Conservation (phyloP, 1,140 invertebrate species). For the Tribolium castaneum region DNA sequence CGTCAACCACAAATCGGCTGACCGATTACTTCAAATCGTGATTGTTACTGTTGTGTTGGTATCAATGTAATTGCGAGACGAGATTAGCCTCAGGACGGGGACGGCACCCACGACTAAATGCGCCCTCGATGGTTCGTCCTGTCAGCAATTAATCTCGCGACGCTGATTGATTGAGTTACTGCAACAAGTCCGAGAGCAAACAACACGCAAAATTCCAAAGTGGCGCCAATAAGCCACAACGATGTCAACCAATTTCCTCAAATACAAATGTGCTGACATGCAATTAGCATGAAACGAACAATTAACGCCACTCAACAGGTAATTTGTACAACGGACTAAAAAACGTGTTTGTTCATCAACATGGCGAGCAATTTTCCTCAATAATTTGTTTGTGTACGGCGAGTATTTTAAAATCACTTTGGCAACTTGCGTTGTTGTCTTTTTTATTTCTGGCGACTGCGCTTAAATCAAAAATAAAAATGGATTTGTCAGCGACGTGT, state of each 20-base stretch:
- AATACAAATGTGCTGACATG: slow-evolving; percentile 7
- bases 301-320: slow-evolving; percentile 12
- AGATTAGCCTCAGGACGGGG: slow-evolving; percentile 15
- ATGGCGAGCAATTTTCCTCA: not conserved
- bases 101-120: slow-evolving; percentile 5
- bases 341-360: not conserved
- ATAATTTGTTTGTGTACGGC: not conserved
- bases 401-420: not conserved
- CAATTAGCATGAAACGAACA: not conserved
- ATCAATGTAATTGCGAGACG: slow-evolving; percentile 46
- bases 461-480: not conserved
- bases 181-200: not conserved
- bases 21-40: slow-evolving; percentile 43
- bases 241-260: not conserved
- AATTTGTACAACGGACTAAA: not conserved
- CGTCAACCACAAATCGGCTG: slow-evolving; percentile 28
- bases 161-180: not conserved
- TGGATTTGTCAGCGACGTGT: not conserved
- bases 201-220: not conserved
- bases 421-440: not conserved
- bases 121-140: not conserved
- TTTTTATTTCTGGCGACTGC: not conserved
- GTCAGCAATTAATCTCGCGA: not conserved
- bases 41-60: slow-evolving; percentile 44
- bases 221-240: not conserved